Evolutionary conservation across 1,140 invertebrate genomes (phyloP), one percentile per base, ranked within the genome.

Genomic region (Nymphalis io): DNA sequence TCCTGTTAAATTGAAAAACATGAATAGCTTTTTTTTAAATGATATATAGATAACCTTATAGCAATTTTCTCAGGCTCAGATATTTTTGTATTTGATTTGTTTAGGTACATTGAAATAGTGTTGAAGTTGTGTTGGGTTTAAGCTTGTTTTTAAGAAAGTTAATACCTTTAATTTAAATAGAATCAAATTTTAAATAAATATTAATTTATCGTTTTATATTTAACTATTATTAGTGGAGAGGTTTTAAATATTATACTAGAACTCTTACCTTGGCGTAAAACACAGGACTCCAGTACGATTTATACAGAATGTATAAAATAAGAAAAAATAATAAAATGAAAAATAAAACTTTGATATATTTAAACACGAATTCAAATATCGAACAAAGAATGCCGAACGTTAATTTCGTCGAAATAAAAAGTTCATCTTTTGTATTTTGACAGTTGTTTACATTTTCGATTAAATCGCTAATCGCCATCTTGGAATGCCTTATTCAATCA

Each of bases 211-310:
- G 2, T 5, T 33, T 33, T 33, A 6, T 33, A 8, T 33, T 8
- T 33, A 33, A 33, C 6, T 33, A 33, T 3, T 8, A 33, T 33
- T 2, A 33, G 1, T 4, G n/a, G n/a, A n/a, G 23, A 27, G 5
- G 0, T 27, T 33, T 21, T 27, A 59, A 12, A n/a, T 15, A 61
- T 61, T 15, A 10, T 6, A 23, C 40, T 23, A 42, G 10, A n/a
- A 44, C 15, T 39, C 80, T 82, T 39, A 88, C 84, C 80, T 79
- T 85, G 40, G 68, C 70, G 70, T 82, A 85, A 15, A 79, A 60
- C 0, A 84, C 69, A 3, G 82, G 86, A 61, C 68, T 83, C 74
- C 73, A 83, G 76, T 81, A 88, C 51, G 76, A 72, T 64, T 81
- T 86, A 72, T 85, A 87, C 1, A 82, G 21, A 15, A 79, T 38